phyloP scores from a whole-genome alignment of 2,888 invertebrate genomes.

The Pasiphila rectangulata region DNA sequence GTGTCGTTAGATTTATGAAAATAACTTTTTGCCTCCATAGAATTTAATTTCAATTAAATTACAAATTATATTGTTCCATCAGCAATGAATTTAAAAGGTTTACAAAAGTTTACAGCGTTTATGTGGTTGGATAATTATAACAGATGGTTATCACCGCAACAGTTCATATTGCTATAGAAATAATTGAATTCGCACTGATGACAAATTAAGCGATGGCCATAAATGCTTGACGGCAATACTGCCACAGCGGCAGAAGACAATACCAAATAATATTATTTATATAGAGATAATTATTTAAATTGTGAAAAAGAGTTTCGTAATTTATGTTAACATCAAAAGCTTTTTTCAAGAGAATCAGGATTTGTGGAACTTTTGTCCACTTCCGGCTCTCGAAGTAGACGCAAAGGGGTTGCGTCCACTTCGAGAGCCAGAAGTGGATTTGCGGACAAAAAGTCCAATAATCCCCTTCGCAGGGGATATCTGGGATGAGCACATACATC shows the following conservation, averaged over 20 bases:
- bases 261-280: no score
- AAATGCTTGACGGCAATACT: slow-evolving; percentile 40
- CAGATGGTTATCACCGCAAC: slow-evolving; percentile 47
- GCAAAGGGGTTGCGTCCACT: no score
- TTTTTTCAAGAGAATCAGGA: no score
- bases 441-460: no score
- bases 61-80: slow-evolving; percentile 10
- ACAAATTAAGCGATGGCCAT: slow-evolving; percentile 46
- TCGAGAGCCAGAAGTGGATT: no score
- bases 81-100: slow-evolving; percentile 22
- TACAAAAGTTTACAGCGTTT: slow-evolving; percentile 24
- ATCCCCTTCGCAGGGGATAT: no score
- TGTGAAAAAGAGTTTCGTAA: no score
- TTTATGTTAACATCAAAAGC: no score
- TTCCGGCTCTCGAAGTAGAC: no score
- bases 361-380: no score
- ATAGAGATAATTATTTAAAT: no score
- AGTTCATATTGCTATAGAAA: slow-evolving; percentile 53
- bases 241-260: slow-evolving; percentile 39
- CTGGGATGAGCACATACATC: no score
- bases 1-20: slow-evolving; percentile 8
- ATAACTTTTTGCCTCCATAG: slow-evolving; percentile 3
- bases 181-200: slow-evolving; percentile 61
- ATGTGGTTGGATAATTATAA: slow-evolving; percentile 26
- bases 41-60: slow-evolving; percentile 16